Evolutionary conservation across 2,888 invertebrate genomes (phyloP), one percentile per base, ranked within the genome.

Genomic region (Drosophila hamatofila): DNA sequence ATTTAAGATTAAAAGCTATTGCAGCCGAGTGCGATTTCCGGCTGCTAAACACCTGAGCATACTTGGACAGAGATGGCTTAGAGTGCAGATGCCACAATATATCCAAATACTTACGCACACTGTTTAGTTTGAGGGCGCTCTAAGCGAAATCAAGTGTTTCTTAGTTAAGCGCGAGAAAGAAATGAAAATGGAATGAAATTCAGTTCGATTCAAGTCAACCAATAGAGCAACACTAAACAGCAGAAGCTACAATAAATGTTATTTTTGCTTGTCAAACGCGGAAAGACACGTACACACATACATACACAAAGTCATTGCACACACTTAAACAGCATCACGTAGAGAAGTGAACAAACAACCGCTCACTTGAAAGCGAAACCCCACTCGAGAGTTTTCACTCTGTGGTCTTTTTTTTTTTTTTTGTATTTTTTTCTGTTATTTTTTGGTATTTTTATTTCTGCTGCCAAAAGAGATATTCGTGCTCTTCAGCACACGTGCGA

Each of bases 351-450:
- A 72, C 68, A 80, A 80, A 80, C 77, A 70, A 63, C 12, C 44
- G 75, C 48, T 61, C 83, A 82, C 82, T 83, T 73, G 75, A 82
- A 82, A 70, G 68, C 63, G 75, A 85, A 74, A 72, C 75, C 73
- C 62, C 75, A 81, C 80, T 80, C 68, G 78, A 72, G 55, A 68
- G 69, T 63, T 62, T 59, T 70, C 41, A 55, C 49, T 23, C 42
- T 23, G 51, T 35, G 42, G 33, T 46, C 55, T 51, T 14, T 33
- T 21, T 23, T 9, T 14, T 46, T 35, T 23, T 35, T 23, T 54
- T 4, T 4, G 4, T 11, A 11, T 11, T 11, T 33, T 35, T 35
- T 12, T 0, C 5, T 61, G 44, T 70, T 59, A 3, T 35, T 21
- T 59, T 7, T 35, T 21, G n/a, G 14, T 16, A 7, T 37, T 54